Base-by-base conservation (phyloP, 92 coral and sea anemone genomes). In the Epizoanthus scotinus region DNA sequence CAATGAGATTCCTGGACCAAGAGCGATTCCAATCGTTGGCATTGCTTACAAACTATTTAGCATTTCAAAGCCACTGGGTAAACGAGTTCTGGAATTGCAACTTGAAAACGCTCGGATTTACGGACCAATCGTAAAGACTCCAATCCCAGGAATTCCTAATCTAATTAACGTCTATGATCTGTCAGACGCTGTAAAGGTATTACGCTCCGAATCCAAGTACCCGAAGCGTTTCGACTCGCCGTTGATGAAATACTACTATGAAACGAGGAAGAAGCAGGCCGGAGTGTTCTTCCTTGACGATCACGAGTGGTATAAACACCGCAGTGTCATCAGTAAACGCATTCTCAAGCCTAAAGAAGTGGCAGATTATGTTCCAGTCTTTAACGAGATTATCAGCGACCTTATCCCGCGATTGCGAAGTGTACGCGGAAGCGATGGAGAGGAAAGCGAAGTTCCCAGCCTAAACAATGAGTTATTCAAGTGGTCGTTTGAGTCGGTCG, bases 401-500 rank as follows among this genome's bases (percentile, higher is more conserved):
- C 40, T 34, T 34, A 6, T 34, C 5, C 40, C 40, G 3, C 40
- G 40, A 34, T 34, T 34, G 40, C 40, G 40, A 34, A 34, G 40
- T 34, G 40, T 34, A 34, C 40, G 40, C 40, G 40, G 40, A 34
- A 34, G 88, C 5, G 18, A 61, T 25, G 82, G 73, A 4, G 47
- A 54, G 22, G 91, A 81, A 27, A 55, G 78, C 80, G 93, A 90
- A 73, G 84, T 90, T 7, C 27, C 36, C 25, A 78, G 77, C 29
- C 40, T 34, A 6, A 6, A 34, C 40, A 34, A 34, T 34, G 40
- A 34, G 40, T 6, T 34, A 6, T 34, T 34, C 72, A 90, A 87
- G 59, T 87, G 89, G 88, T 87, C 94, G 47, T 90, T 90, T 56
- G 94, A 90, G 82, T 90, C 94, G 25, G 94, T 90, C 8, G 91